phyloP scores from a whole-genome alignment of 2,113 vertebrate genomes.

The Onychostoma macrolepis region DNA sequence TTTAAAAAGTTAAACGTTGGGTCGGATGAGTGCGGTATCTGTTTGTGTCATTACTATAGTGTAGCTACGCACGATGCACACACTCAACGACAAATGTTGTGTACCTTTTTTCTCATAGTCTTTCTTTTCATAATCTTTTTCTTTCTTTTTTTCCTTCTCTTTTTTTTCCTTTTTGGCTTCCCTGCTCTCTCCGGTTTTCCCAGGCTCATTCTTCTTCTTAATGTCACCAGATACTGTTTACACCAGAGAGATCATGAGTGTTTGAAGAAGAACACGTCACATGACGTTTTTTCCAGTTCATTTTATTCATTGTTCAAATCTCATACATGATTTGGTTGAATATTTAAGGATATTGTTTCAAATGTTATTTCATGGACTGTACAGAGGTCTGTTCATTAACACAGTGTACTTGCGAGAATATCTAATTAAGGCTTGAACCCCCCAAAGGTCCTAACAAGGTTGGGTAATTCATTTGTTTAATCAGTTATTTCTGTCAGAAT shows the following conservation, averaged over 20 bases:
- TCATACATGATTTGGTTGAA: neutral
- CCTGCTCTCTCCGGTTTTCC: slow-evolving; percentile 17
- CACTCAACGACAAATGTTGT: slow-evolving; percentile 5
- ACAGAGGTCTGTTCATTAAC: too few relatives aligned
- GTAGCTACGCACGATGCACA: slow-evolving; percentile 8
- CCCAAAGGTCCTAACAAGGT: too few relatives aligned
- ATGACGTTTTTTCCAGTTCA: neutral
- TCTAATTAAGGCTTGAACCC: neutral
- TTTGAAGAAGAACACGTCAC: slow-evolving; percentile 1
- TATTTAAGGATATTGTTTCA: neutral
- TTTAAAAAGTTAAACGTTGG: neutral
- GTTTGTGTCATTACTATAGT: neutral
- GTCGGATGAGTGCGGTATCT: slow-evolving; percentile 32
- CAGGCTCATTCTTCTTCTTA: slow-evolving; percentile 31
- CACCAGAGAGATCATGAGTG: slow-evolving; percentile 43
- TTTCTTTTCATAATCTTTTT: slow-evolving; percentile 62
- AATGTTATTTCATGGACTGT: neutral
- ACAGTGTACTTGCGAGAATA: neutral
- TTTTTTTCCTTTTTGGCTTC: slow-evolving; percentile 52
- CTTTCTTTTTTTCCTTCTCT: slow-evolving; percentile 39
- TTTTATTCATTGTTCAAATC: slow-evolving; percentile 40
- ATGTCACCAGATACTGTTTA: slow-evolving; percentile 33
- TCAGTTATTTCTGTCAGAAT: neutral
- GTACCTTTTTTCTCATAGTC: slow-evolving; percentile 74
- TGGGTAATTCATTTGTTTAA: too few relatives aligned